Evolutionary conservation across 2,888 invertebrate genomes (phyloP), one percentile per base, ranked within the genome.

Genomic region (Quadriops clusia): DNA sequence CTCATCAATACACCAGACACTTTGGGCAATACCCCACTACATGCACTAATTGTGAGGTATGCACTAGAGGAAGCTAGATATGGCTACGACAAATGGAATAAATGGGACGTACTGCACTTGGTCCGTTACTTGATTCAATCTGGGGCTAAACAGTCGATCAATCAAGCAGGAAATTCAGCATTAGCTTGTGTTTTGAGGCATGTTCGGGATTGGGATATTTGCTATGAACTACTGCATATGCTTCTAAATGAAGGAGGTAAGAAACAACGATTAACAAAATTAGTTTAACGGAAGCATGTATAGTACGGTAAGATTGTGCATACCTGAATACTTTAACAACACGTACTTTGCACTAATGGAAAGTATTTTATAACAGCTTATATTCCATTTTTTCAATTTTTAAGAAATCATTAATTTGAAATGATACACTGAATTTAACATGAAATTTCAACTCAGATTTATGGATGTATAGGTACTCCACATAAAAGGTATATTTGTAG

Each of bases 21-120:
- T 18, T 60, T 80, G 29, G 78, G 78, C 1, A 80, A 81, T 54
- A 81, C 81, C 1, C 77, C 80, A 1, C 56, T 82, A 7, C 80
- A 82, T 57, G 76, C 70, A 1, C 51, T 71, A 2, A 69, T 72
- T 28, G 69, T 71, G 3, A 62, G 75, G 13, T 77, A 77, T 53
- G 76, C 77, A 1, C 49, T 78, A 39, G 78, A 79, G 52, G 78
- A 79, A 53, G 74, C 74, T 9, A 53, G 56, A 34, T 75, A 73
- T 46, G 76, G 75, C 5, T 74, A 75, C 45, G 70, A 74, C 44
- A 73, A 73, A 38, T 78, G 77, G 77, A 75, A 74, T 46, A 78
- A 79, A 50, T 78, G 79, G 72, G 79, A 79, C 51, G 74, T 81
- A 25, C 57, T 81, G 30, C 77, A 77, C 54, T 63, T 80, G 43